Conservation (phyloP, 1,140 invertebrate genomes). For the Megalopta genalis region DNA sequence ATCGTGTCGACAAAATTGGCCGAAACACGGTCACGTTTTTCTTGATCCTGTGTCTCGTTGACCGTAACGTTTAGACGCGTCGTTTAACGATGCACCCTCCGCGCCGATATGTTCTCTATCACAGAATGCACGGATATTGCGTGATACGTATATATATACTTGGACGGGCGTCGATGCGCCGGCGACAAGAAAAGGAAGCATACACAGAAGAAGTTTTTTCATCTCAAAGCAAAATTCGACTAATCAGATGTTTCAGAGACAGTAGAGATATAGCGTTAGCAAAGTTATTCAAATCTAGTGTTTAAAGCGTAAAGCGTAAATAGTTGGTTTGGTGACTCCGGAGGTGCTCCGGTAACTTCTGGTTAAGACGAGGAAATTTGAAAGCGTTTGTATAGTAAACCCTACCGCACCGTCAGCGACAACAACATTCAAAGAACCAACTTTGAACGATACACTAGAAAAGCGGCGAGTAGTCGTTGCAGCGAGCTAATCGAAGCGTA, state of each 20-base stretch:
- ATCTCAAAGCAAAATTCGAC: slow-evolving; percentile 66
- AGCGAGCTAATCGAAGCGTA: slow-evolving; percentile 60
- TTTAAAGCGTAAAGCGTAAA: slow-evolving; percentile 72
- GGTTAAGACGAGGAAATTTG: slow-evolving; percentile 65
- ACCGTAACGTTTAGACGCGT: no score
- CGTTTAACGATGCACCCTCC: no score
- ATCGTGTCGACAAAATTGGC: no score
- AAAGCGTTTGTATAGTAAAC: slow-evolving; percentile 76
- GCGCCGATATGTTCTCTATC: no score
- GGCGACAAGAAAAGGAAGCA: slow-evolving; percentile 9
- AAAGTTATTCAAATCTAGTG: slow-evolving; percentile 79
- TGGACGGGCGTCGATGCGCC: neutral
- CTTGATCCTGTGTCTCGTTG: no score
- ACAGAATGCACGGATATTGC: no score
- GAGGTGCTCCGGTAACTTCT: no score
- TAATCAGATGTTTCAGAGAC: slow-evolving; percentile 70
- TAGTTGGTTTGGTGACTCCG: slow-evolving; percentile 61
- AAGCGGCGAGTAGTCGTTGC: slow-evolving; percentile 47
- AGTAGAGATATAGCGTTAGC: slow-evolving; percentile 76
- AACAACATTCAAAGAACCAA: slow-evolving; percentile 73
- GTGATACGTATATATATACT: no score
- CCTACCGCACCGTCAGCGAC: slow-evolving; percentile 77
- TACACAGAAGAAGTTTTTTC: slow-evolving; percentile 38
- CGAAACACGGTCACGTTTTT: no score
- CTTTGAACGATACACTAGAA: slow-evolving; percentile 55